A percentile compares a stretch with the other conserved stretches of the same genome.
Conservation (phyloP, 2,113 vertebrate genomes). For the Rallus limicola region DNA sequence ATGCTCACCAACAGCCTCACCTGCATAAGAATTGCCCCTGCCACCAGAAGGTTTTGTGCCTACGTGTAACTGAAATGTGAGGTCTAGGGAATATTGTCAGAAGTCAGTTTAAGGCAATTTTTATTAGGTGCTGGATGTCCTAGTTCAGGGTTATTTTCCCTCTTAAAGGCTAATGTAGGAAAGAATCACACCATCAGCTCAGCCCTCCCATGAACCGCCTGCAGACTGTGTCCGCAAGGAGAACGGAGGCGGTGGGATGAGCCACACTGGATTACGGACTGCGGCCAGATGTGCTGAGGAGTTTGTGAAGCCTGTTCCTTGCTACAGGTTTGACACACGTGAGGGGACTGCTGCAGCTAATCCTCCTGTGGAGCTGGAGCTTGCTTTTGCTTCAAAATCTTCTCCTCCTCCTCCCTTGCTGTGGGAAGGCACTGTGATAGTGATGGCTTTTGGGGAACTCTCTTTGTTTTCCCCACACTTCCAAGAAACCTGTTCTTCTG, state of each 20-base stretch:
- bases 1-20: not conserved
- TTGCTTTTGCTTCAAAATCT: not conserved
- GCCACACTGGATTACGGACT: accelerated
- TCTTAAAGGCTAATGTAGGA: not conserved
- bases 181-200: constrained; percentile 20
- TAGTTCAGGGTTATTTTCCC: constrained; percentile 14
- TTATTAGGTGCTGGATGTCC: constrained; percentile 45
- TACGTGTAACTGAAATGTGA: not conserved
- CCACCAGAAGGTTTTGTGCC: not conserved
- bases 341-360: not conserved
- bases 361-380: not conserved
- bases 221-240: not conserved
- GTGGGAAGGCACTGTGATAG: not conserved
- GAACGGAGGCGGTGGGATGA: not conserved
- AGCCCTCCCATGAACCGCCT: not conserved
- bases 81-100: not conserved
- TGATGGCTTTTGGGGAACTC: not conserved
- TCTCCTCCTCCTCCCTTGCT: not conserved
- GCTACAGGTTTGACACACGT: accelerated
- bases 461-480: not conserved
- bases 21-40: not conserved
- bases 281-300: not conserved
- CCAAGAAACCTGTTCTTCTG: not conserved
- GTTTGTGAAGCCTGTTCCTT: not conserved
- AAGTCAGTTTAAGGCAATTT: constrained; percentile 13